These are phyloP conservation scores for Saccopteryx leptura DNA, from an alignment of 2,113 vertebrate genomes.

Conservation along the genomic window DNA sequence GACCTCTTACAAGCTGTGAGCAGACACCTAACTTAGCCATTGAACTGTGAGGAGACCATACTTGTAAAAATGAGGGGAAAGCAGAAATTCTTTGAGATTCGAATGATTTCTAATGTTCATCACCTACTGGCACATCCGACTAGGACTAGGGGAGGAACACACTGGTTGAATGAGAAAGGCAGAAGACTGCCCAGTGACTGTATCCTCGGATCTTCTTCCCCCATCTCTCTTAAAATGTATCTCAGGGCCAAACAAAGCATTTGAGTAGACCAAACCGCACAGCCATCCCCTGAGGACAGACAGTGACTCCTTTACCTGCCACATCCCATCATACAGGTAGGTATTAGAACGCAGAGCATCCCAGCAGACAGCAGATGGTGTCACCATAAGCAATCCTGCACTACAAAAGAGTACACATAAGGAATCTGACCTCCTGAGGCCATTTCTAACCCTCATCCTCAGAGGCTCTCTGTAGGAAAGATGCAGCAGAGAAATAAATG, in stretches of 20 bases:
- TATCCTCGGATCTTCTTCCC: neutral
- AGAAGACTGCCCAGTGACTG: neutral
- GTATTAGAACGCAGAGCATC: neutral
- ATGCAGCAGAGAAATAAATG: slow-evolving; percentile 56
- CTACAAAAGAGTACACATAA: slow-evolving; percentile 33
- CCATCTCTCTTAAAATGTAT: neutral
- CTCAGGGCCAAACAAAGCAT: slow-evolving; percentile 53
- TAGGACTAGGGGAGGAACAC: neutral
- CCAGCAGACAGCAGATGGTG: slow-evolving; percentile 30
- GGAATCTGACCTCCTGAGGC: slow-evolving; percentile 56
- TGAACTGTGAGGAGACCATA: neutral
- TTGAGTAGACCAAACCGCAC: neutral
- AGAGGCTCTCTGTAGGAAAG: slow-evolving; percentile 15
- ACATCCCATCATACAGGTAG: neutral
- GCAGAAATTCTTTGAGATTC: neutral
- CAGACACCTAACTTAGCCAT: neutral
- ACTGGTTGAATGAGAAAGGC: neutral
- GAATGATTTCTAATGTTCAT: neutral
- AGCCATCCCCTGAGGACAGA: slow-evolving; percentile 25
- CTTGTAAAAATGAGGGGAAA: slow-evolving; percentile 36
- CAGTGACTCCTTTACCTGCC: slow-evolving; percentile 9
- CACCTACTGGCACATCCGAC: neutral
- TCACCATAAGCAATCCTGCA: neutral
- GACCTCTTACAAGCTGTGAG: neutral
- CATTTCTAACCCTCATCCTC: slow-evolving; percentile 55